These are phyloP conservation scores for Dolichopus griseipennis DNA, from an alignment of 2,888 invertebrate species.

Conservation along the genomic window DNA sequence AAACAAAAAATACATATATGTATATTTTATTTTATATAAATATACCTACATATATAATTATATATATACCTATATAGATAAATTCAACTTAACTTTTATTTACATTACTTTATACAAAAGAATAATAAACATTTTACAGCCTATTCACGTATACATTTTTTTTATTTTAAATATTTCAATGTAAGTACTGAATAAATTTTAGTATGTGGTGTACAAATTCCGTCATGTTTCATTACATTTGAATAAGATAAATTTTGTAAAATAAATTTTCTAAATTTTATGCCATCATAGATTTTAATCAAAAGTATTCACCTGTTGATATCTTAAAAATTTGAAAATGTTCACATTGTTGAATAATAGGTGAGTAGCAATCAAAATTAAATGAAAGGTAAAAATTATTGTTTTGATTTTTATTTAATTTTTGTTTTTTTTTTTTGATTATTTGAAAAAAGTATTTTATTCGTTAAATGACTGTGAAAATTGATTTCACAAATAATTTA, in stretches of 20 bases:
- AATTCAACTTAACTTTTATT: no score
- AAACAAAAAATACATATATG: no score
- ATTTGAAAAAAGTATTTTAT: background rate
- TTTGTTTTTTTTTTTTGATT: background rate
- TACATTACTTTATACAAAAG: no score
- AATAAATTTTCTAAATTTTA: background rate
- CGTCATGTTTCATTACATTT: slow-evolving; percentile 1
- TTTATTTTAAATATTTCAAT: background rate
- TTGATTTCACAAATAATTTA: background rate
- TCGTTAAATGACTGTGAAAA: no score
- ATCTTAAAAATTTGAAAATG: background rate
- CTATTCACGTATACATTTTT: no score
- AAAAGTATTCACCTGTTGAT: background rate
- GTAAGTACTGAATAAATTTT: background rate
- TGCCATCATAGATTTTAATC: background rate
- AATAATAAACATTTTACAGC: no score
- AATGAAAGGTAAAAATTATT: background rate
- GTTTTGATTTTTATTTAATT: no score
- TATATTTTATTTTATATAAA: no score
- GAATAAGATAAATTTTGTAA: background rate
- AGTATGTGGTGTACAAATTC: background rate
- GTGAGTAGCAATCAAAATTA: background rate
- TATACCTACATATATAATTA: no score
- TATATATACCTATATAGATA: no score
- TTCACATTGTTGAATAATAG: background rate